phyloP scores from a whole-genome alignment of 2,888 invertebrate genomes.

The Tuberolachnus salignus region DNA sequence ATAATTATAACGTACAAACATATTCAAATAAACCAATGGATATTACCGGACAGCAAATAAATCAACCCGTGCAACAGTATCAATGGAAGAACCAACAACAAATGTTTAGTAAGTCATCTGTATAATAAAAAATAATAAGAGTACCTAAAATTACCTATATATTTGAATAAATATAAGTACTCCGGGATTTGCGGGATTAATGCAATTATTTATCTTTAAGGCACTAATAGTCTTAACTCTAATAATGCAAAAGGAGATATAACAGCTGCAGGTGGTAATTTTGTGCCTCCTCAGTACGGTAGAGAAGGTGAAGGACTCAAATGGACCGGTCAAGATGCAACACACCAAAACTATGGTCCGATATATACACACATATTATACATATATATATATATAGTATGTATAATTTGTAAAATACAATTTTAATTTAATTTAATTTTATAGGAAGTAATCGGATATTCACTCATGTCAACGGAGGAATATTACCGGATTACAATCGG shows the following conservation, averaged over 20 bases:
- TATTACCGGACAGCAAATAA: constrained; percentile 27
- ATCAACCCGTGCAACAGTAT: constrained; percentile 38
- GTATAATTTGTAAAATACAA: background rate
- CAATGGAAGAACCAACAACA: constrained; percentile 53
- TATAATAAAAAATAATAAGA: background rate
- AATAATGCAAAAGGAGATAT: constrained; percentile 43
- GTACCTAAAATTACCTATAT: too few relatives aligned
- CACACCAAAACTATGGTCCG: constrained; percentile 46
- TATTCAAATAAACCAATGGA: constrained; percentile 45
- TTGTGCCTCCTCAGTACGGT: constrained; percentile 31
- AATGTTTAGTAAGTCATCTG: constrained; percentile 33
- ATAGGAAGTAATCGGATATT: constrained; percentile 43
- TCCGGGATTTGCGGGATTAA: too few relatives aligned
- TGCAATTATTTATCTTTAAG: constrained; percentile 21
- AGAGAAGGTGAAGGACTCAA: constrained; percentile 52
- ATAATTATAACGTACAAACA: constrained; percentile 37
- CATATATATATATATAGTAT: too few relatives aligned
- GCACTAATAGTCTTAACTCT: constrained; percentile 32
- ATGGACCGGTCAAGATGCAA: constrained; percentile 37
- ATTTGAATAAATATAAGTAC: too few relatives aligned
- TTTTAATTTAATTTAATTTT: constrained; percentile 3
- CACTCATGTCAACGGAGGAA: constrained; percentile 48
- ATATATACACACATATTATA: too few relatives aligned
- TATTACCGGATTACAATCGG: constrained; percentile 43
- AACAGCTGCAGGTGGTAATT: constrained; percentile 6